These are phyloP conservation scores for Kryphioiulus occultus DNA, from an alignment of 2,888 invertebrate species.

Conservation along the genomic window DNA sequence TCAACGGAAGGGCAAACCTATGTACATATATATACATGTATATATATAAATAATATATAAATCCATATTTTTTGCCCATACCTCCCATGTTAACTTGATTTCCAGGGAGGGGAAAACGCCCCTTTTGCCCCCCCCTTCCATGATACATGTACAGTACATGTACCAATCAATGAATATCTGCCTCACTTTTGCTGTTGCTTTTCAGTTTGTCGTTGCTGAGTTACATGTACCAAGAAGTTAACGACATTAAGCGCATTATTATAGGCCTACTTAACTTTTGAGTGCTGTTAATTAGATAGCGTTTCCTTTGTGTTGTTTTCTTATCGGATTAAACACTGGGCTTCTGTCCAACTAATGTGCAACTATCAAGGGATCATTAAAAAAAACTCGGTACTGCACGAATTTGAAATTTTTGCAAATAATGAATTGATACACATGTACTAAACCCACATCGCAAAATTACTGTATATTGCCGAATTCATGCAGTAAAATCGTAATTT, in stretches of 20 bases:
- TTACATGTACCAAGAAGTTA: background rate
- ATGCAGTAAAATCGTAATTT: too few species aligned
- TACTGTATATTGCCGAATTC: too few species aligned
- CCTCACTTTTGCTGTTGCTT: background rate
- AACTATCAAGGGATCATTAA: background rate
- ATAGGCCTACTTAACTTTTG: background rate
- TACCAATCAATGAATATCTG: background rate
- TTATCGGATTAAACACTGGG: constrained; percentile 2
- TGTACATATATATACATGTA: too few species aligned
- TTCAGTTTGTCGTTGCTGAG: background rate
- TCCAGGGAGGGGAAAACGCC: too few species aligned
- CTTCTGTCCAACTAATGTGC: background rate
- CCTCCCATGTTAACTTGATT: too few species aligned
- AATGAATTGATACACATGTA: too few species aligned
- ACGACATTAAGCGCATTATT: constrained; percentile 10
- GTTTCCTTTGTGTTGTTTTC: background rate
- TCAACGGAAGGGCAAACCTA: too few species aligned
- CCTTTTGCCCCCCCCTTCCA: background rate
- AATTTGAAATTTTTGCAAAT: background rate
- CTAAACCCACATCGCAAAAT: too few species aligned
- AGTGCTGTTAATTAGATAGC: constrained; percentile 17
- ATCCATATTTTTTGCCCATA: too few species aligned
- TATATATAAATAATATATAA: too few species aligned
- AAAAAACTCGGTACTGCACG: background rate
- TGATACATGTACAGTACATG: too few species aligned